Conservation (phyloP, 2,113 vertebrate species). For the Sapajus apella region DNA sequence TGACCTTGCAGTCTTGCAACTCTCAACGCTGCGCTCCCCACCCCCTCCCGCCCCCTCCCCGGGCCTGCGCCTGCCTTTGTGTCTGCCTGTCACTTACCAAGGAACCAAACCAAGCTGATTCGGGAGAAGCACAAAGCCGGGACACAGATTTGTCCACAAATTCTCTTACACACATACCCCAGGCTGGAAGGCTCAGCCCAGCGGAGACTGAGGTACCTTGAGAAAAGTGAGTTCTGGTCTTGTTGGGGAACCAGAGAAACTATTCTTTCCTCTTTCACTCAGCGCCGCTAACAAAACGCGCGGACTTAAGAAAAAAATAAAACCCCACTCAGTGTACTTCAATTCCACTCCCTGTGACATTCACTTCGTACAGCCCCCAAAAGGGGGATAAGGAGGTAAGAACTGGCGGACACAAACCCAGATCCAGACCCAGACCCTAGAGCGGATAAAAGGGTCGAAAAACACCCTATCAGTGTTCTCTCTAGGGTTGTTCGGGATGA, state of each 20-base stretch:
- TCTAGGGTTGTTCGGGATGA: neutral
- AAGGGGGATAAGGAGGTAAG: neutral
- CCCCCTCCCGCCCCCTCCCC: conserved; percentile 65
- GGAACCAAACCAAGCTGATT: conserved; percentile 84
- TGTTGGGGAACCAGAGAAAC: conserved; percentile 43
- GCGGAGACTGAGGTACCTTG: neutral
- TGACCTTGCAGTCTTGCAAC: conserved; percentile 83
- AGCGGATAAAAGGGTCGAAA: neutral
- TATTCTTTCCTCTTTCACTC: conserved; percentile 6
- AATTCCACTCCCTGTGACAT: conserved; percentile 16
- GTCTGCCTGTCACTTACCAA: conserved; percentile 90
- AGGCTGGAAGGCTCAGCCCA: conserved; percentile 62
- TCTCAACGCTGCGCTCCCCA: conserved; percentile 69
- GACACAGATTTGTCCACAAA: conserved; percentile 75
- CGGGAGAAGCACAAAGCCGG: conserved; percentile 87
- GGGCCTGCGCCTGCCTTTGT: conserved; percentile 88
- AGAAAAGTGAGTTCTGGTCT: conserved; percentile 53
- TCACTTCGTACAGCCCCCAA: neutral
- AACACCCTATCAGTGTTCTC: neutral
- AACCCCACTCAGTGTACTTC: neutral
- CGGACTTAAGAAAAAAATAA: neutral
- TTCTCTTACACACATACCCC: conserved; percentile 48
- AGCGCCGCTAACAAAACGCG: conserved; percentile 42
- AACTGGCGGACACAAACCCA: neutral
- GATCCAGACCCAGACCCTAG: neutral